A percentile compares a stretch with the other conserved stretches of the same genome.
Evolutionary conservation across 2,888 invertebrate genomes (phyloP).

Genomic region (Lacanobia oleracea): DNA sequence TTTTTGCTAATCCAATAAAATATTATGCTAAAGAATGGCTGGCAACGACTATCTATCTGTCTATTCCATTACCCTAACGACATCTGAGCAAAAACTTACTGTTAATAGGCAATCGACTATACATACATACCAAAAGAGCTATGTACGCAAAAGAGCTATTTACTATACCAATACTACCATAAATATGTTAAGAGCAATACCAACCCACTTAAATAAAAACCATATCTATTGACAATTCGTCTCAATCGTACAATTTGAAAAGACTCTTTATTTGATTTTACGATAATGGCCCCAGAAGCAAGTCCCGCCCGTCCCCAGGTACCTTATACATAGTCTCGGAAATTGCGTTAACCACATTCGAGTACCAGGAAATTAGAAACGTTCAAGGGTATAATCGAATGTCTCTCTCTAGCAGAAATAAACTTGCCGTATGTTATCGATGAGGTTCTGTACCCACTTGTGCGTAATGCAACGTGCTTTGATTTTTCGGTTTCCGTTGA

Average conservation of each 20-base stretch:
- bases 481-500: slow-evolving; percentile 59
- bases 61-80: no score
- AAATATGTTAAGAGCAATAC: slow-evolving; percentile 9
- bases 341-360: slow-evolving; percentile 90
- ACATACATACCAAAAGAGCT: not conserved
- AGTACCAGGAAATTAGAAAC: slow-evolving; percentile 90
- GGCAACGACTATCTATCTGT: no score
- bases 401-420: slow-evolving; percentile 83
- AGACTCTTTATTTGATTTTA: slow-evolving; percentile 85
- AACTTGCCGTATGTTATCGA: slow-evolving; percentile 79
- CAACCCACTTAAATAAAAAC: slow-evolving; percentile 35
- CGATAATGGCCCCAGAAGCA: slow-evolving; percentile 82
- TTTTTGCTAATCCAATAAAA: not conserved
- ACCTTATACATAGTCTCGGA: slow-evolving; percentile 85
- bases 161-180: not conserved
- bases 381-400: slow-evolving; percentile 89
- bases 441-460: slow-evolving; percentile 66
- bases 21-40: not conserved
- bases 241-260: slow-evolving; percentile 82
- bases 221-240: slow-evolving; percentile 72
- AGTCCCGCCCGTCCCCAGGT: slow-evolving; percentile 81
- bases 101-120: not conserved
- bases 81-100: no score
- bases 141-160: not conserved
- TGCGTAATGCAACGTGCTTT: slow-evolving; percentile 70